A percentile compares a stretch with the other conserved stretches of the same genome.
phyloP scores from a whole-genome alignment of 2,888 invertebrate species.

The Zhengitettix transpicula region DNA sequence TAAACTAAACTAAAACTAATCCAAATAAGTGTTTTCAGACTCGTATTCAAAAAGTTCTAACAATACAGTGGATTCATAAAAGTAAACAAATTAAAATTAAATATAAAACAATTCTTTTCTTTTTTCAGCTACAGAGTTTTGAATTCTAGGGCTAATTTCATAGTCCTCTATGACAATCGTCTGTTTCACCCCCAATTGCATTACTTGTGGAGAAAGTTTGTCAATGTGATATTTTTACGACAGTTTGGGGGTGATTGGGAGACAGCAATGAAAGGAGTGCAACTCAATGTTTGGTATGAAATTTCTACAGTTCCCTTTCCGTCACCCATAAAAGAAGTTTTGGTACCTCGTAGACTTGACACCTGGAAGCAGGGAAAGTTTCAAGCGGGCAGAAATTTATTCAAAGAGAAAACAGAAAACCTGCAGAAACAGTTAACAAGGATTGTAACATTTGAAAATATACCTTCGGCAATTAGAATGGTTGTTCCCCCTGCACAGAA shows the following conservation, averaged over 20 bases:
- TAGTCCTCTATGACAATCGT: conserved; percentile 51
- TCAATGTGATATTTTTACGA: conserved; percentile 55
- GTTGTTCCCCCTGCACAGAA: conserved; percentile 15
- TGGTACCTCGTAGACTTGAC: conserved; percentile 44
- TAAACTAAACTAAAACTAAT: no score
- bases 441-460: conserved; percentile 48
- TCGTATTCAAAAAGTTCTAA: no score
- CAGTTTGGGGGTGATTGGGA: conserved; percentile 27
- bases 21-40: no score
- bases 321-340: conserved; percentile 33
- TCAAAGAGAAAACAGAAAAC: conserved; percentile 41
- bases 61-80: no score
- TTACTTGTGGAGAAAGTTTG: conserved; percentile 60
- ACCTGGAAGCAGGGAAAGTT: conserved; percentile 49
- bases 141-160: conserved; percentile 51
- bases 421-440: conserved; percentile 39
- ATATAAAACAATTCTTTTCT: background rate
- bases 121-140: conserved; percentile 43
- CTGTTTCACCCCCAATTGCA: conserved; percentile 46
- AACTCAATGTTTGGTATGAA: conserved; percentile 37
- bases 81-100: background rate
- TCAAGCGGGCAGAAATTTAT: conserved; percentile 30
- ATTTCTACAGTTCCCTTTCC: conserved; percentile 61
- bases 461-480: conserved; percentile 40
- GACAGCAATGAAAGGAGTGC: background rate